Evolutionary conservation across 2,888 invertebrate genomes (phyloP).

Genomic region (Crioceris asparagi): DNA sequence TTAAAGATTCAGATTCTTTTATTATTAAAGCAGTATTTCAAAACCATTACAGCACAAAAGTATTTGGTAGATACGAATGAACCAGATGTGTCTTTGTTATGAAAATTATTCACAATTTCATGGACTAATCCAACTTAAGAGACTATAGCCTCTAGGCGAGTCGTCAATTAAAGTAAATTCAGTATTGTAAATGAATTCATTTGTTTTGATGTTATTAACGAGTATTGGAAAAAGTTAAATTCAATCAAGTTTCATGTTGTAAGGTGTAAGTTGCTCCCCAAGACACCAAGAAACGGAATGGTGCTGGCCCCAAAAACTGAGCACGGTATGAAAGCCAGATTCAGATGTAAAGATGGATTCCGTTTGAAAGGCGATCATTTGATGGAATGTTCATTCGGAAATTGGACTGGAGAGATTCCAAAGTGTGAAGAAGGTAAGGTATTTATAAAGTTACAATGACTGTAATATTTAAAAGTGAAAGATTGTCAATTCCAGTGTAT

Average conservation of each 20-base stretch:
- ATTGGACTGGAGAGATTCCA: conserved; percentile 86
- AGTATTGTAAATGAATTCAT: neutral
- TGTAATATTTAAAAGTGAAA: neutral
- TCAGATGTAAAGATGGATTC: conserved; percentile 89
- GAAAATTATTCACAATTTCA: too few species aligned
- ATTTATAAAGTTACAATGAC: conserved; percentile 1
- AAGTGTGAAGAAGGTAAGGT: conserved; percentile 64
- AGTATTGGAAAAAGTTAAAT: neutral
- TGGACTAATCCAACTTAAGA: too few species aligned
- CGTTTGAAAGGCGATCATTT: conserved; percentile 60
- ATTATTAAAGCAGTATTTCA: too few species aligned
- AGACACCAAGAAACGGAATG: conserved; percentile 81
- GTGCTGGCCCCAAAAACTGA: conserved; percentile 96
- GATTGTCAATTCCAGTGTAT: conserved; percentile 51
- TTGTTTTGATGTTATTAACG: neutral
- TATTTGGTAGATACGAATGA: too few species aligned
- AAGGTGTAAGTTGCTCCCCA: conserved; percentile 36
- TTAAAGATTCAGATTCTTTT: too few species aligned
- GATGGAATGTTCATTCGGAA: conserved; percentile 85
- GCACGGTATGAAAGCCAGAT: conserved; percentile 90
- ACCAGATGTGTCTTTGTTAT: too few species aligned
- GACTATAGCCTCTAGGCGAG: too few species aligned
- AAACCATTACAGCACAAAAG: too few species aligned
- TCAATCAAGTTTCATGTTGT: neutral
- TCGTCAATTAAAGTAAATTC: too few species aligned